Evolutionary conservation across 2,113 vertebrate species (phyloP), one percentile per base, ranked within the genome.

Genomic region (Spermophilus dauricus): DNA sequence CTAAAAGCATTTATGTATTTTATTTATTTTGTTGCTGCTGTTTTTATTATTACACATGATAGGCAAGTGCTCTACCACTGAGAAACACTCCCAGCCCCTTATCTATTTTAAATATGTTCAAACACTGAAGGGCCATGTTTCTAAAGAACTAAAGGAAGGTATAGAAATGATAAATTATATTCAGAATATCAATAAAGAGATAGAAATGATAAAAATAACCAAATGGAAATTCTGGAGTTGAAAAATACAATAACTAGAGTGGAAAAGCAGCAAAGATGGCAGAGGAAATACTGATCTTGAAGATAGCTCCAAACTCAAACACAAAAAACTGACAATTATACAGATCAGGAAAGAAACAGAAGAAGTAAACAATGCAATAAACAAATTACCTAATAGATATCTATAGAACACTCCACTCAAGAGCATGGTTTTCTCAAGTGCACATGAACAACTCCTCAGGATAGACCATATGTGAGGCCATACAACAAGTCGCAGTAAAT

Each of bases 181-280:
- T 63, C 16, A 86, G 53, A 86, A 63, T 75, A 91, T 72, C 42
- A 72, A 8, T 45, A 77, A 72, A 81, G 42, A 70, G 32, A 65
- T 14, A 89, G 7, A 78, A 72, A 65, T 84, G 48, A 67, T 85
- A 77, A 42, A 77, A 81, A 30, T 37, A 72, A 72, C 73, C 61
- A 84, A 61, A 61, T 20, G 28, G 56, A 95, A 78, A 91, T 56
- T 93, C 58, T 86, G 18, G 78, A 58, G 30, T 65, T 91, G 53
- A 95, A 94, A 91, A 94, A 86, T 39, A 65, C 48, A 87, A 87
- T 53, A 84, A 72, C n/a, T 86, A 45, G 24, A 78, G 83, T 87
- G 34, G 63, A 67, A 89, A 90, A 69, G 69, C 95, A 11, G 53
- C 53, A 88, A 80, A 80, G 18, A 18, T 42, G 39, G 30, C 8